phyloP scores from a whole-genome alignment of 1,140 invertebrate species.

The Eupristina koningsbergeri region DNA sequence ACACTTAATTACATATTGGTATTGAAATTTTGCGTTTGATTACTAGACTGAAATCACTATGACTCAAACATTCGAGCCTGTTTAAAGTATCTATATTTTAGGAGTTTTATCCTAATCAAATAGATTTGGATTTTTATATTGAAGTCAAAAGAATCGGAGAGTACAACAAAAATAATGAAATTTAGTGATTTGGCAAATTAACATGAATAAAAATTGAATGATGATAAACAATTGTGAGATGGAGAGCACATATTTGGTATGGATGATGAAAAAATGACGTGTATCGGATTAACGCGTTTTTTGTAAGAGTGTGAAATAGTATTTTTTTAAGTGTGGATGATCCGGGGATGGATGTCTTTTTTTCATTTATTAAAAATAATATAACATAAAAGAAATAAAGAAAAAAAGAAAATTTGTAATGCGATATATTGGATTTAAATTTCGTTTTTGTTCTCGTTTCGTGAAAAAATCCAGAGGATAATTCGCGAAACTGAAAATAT shows the following conservation, averaged over 20 bases:
- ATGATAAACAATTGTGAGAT: conserved; percentile 16
- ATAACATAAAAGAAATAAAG: neutral
- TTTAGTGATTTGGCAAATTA: neutral
- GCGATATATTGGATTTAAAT: neutral
- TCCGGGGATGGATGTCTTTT: neutral
- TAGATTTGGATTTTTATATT: conserved; percentile 58
- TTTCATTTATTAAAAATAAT: neutral
- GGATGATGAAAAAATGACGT: neutral
- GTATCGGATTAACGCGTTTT: neutral
- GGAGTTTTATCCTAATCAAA: conserved; percentile 20
- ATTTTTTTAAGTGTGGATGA: conserved; percentile 3
- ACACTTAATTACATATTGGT: neutral
- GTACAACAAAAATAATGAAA: neutral
- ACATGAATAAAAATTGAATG: conserved; percentile 11
- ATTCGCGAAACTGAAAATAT: conserved; percentile 28
- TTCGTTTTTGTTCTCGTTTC: conserved; percentile 10
- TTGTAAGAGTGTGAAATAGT: neutral
- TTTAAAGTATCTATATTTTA: neutral
- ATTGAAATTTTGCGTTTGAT: neutral
- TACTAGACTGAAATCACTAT: neutral
- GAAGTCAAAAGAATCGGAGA: conserved; percentile 10
- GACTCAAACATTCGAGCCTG: neutral
- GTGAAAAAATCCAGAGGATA: conserved; percentile 16
- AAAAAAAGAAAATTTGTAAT: neutral
- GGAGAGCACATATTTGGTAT: neutral